Percentiles rank a stretch among this genome's conserved stretches.
phyloP scores from a whole-genome alignment of 2,113 vertebrate genomes.

The Petromus typicus region DNA sequence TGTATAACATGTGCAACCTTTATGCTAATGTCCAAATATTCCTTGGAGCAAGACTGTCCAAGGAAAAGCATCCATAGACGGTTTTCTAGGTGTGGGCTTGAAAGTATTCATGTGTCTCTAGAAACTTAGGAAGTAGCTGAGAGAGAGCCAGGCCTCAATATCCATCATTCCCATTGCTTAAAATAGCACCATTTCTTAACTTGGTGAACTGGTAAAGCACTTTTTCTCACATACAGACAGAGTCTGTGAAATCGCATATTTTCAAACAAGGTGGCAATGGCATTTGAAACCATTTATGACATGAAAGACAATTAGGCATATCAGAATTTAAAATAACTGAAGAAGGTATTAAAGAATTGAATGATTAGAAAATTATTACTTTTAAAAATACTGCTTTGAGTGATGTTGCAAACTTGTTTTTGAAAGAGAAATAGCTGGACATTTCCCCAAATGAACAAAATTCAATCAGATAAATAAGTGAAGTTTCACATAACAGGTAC shows the following conservation, averaged over 20 bases:
- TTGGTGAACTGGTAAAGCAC: constrained; percentile 73
- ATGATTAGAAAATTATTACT: background rate
- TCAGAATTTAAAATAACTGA: constrained; percentile 73
- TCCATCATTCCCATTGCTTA: constrained; percentile 75
- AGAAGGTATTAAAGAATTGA: constrained; percentile 29
- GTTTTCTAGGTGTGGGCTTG: constrained; percentile 74
- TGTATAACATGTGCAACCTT: constrained; percentile 91
- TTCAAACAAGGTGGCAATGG: constrained; percentile 78
- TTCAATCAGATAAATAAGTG: constrained; percentile 45
- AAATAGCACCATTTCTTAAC: constrained; percentile 81
- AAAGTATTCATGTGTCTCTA: constrained; percentile 71
- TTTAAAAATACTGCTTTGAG: constrained; percentile 52
- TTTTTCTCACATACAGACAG: constrained; percentile 75
- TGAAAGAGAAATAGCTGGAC: constrained; percentile 41
- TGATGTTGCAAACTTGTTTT: constrained; percentile 12
- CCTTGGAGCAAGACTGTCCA: constrained; percentile 84
- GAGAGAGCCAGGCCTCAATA: constrained; percentile 59
- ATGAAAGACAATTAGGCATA: constrained; percentile 73
- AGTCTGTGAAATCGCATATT: constrained; percentile 80
- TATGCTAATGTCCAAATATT: constrained; percentile 91
- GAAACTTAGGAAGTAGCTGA: constrained; percentile 19
- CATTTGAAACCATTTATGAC: constrained; percentile 78
- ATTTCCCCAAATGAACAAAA: constrained; percentile 61
- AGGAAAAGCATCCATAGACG: constrained; percentile 75
- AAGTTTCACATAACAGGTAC: background rate